Conservation (phyloP, 2,797 vertebrate species). For the Eremophila alpestris region DNA sequence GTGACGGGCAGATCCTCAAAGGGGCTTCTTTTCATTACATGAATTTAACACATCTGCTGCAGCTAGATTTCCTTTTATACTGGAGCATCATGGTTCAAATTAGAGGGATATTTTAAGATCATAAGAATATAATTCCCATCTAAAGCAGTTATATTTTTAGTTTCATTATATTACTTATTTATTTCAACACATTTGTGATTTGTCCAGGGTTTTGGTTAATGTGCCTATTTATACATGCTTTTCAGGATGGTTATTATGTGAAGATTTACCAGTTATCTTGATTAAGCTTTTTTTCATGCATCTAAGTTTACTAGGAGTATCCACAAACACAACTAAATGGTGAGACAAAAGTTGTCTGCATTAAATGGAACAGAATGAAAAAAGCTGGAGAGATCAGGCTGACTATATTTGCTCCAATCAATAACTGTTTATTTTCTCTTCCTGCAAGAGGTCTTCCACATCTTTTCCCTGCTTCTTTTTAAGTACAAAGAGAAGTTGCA, state of each 20-base stretch:
- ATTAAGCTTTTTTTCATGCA: neutral
- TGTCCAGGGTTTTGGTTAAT: conserved; percentile 28
- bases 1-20: neutral
- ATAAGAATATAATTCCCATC: conserved; percentile 66
- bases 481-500: neutral
- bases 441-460: neutral
- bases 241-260: neutral
- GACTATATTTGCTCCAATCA: neutral
- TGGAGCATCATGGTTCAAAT: conserved; percentile 72
- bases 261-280: neutral
- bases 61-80: conserved; percentile 64
- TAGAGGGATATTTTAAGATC: conserved; percentile 71
- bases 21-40: conserved; percentile 49
- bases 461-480: neutral
- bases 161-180: conserved; percentile 54
- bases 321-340: neutral
- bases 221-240: neutral
- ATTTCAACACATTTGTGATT: conserved; percentile 48
- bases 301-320: neutral
- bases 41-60: conserved; percentile 65
- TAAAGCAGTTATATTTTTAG: conserved; percentile 51
- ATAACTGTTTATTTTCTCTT: neutral
- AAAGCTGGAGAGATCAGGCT: neutral
- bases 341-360: neutral
- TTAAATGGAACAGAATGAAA: neutral